Evolutionary conservation across 1,140 invertebrate species (phyloP).

Genomic region (Caenorhabditis inopinata): DNA sequence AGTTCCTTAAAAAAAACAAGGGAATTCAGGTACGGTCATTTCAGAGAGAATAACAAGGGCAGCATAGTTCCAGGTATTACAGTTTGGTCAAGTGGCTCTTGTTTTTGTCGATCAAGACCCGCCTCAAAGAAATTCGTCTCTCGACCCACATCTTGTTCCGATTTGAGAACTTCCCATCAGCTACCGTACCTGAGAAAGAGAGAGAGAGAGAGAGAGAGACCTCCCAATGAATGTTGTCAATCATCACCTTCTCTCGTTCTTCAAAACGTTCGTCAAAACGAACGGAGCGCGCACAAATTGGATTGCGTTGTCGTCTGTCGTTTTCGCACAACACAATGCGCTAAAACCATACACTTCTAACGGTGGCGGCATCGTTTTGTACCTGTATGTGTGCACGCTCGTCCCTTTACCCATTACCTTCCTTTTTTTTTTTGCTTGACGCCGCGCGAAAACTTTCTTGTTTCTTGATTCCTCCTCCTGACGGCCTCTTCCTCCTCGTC

Average conservation of each 20-base stretch:
- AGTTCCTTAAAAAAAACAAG: too few species aligned
- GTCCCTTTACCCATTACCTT: slow-evolving; percentile 17
- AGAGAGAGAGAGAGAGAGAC: too few species aligned
- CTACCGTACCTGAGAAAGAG: slow-evolving; percentile 21
- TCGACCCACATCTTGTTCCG: neutral
- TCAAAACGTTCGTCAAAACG: neutral
- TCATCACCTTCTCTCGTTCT: neutral
- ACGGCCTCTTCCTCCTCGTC: neutral
- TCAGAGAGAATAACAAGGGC: too few species aligned
- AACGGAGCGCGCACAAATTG: slow-evolving; percentile 7
- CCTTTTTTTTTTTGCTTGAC: neutral
- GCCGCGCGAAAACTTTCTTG: slow-evolving; percentile 27
- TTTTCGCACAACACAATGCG: slow-evolving; percentile 22
- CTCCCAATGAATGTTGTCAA: slow-evolving; percentile 27
- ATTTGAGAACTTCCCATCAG: slow-evolving; percentile 14
- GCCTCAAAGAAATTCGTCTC: too few species aligned
- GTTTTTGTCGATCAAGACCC: too few species aligned
- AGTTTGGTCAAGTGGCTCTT: too few species aligned
- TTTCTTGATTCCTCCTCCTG: neutral
- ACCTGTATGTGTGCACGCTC: slow-evolving; percentile 7
- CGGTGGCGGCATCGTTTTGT: slow-evolving; percentile 5
- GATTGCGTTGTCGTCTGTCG: neutral
- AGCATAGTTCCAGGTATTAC: too few species aligned
- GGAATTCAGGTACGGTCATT: too few species aligned
- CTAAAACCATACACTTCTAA: slow-evolving; percentile 23